Base-by-base conservation (phyloP, 2,113 vertebrate species). In the Callocephalon fimbriatum region DNA sequence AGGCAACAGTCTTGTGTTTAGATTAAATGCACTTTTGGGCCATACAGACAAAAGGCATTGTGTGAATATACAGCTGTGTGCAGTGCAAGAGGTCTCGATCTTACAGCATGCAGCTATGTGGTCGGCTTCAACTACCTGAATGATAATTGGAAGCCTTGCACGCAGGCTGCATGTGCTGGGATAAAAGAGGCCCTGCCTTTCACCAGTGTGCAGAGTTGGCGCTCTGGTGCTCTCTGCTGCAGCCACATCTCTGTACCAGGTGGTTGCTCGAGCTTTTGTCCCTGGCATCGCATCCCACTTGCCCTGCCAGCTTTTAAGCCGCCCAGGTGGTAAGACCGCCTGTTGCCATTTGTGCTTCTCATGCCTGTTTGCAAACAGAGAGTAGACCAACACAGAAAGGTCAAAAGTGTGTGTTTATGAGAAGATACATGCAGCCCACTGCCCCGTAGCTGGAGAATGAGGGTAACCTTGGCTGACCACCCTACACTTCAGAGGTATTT, bases 121-220 rank as follows among this genome's bases (percentile, higher is more conserved):
- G 20, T 29, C 1, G 2, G 61, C 22, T 73, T 73, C 40, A 56
- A 10, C 26, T 42, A 26, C 47, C 23, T 17, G 26, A 75, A 37
- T 0, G 4, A 5, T 40, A 67, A 75, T 40, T 42, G 0, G 0
- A 74, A 86, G 76, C 48, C 26, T 37, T 0, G 0, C 35, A 12
- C 0, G 6, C 1, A 2, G 21, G 37, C 45, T 65, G 65, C 20
- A 11, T 12, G 29, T 15, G 20, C 50, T 42, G 25, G 6, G 25
- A 47, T 40, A 51, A 45, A 77, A 26, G 45, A 47, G 17, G 18
- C 16, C 23, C 17, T 13, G 50, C 38, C 23, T 35, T 66, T 45
- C 8, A 26, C 12, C 45, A n/a, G 25, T 4, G 6, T 18, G 22
- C n/a, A 16, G 54, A 50, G 18, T 4, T 16, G 42, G 12, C 62